Evolutionary conservation across 2,113 vertebrate genomes (phyloP), one percentile per base, ranked within the genome.

Genomic region (Gasterosteus aculeatus): DNA sequence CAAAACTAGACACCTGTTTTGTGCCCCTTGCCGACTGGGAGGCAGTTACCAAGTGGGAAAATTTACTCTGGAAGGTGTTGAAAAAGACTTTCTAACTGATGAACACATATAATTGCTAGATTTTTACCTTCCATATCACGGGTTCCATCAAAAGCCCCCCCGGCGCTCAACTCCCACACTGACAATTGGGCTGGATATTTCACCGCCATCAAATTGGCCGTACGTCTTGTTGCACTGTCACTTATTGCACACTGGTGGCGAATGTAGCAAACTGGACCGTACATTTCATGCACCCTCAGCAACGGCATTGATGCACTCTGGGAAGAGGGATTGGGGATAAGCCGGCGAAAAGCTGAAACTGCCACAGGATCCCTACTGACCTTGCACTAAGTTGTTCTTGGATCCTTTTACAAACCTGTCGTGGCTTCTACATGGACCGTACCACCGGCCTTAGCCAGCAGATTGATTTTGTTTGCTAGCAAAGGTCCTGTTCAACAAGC

Each of bases 231-330:
- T 76, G 60, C 49, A 19, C 81, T 81, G 68, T 85, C 81, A 64
- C 91, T 91, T 89, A 87, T 82, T 76, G 84, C 69, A 80, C 89
- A 83, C 80, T 2, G 68, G 82, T 89, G 89, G 88, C 81, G 84
- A 82, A 85, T 73, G 49, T 19, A 78, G 77, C 70, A 74, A 87
- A 72, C 75, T 42, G 73, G 78, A 12, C 42, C 19, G 2, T 3
- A 46, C 63, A 69, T 85, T 72, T 82, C 60, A 39, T 54, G 69
- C 46, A 29, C 76, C 66, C 69, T 61, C 51, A 71, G 66, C 65
- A 26, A 67, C 66, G 39, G 60, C 79, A 73, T 80, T 49, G 79
- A 77, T 80, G 63, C 33, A 46, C 35, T 42, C 38, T 57, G 68
- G 61, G 69, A 77, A 44, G 53, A 80, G 75, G 22, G 73, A 58